These are phyloP conservation scores for Embiotoca jacksoni DNA, from an alignment of 2,113 vertebrate species.

Conservation along the genomic window DNA sequence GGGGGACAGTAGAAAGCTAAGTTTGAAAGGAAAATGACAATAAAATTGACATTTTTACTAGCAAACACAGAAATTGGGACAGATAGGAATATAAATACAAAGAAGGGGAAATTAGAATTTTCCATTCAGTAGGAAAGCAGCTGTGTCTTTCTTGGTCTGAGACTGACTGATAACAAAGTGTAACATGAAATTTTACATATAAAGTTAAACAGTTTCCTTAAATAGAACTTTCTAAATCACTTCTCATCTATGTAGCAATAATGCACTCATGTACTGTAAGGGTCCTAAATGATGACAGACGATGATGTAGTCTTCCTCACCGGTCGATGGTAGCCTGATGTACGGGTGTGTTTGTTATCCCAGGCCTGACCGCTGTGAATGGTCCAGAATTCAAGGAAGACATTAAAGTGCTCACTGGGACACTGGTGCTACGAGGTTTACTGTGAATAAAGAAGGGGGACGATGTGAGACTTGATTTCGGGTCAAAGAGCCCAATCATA, in stretches of 20 bases:
- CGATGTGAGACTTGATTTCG: neutral
- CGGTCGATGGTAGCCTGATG: conserved; percentile 62
- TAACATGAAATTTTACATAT: neutral
- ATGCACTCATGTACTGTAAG: neutral
- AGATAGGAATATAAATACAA: neutral
- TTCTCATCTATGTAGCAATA: neutral
- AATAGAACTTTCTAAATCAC: neutral
- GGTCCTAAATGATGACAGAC: neutral
- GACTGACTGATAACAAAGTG: neutral
- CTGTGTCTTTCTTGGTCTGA: no score
- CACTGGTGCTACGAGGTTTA: conserved; percentile 40
- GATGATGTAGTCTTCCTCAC: conserved; percentile 53
- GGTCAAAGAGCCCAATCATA: neutral
- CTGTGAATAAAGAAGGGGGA: conserved; percentile 41
- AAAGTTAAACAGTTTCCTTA: neutral
- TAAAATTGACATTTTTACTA: neutral
- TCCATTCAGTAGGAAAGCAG: no score
- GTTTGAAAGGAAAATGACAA: neutral
- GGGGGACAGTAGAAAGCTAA: neutral
- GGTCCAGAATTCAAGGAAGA: conserved; percentile 55
- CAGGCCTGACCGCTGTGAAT: conserved; percentile 60
- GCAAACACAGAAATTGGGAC: neutral
- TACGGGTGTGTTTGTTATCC: conserved; percentile 38
- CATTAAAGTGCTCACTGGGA: conserved; percentile 42
- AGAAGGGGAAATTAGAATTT: no score